phyloP scores from a whole-genome alignment of 2,797 vertebrate genomes.

The Phataginus tricuspis region DNA sequence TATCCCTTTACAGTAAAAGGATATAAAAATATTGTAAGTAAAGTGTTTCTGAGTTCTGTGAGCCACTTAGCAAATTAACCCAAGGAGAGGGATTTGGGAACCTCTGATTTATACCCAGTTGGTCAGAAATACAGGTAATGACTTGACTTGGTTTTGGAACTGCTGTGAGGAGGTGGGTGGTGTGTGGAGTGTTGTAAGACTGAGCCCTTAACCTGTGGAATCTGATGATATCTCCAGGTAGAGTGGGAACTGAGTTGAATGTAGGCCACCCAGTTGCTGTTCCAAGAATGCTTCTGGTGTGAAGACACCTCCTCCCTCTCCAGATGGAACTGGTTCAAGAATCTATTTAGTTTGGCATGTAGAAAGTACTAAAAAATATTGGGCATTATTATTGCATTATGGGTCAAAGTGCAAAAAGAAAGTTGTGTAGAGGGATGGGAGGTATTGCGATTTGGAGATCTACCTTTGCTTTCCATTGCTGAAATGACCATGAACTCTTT shows the following conservation, averaged over 20 bases:
- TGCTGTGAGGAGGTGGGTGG: background rate
- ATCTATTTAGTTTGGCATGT: background rate
- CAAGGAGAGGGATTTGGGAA: background rate
- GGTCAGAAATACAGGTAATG: background rate
- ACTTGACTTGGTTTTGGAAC: background rate
- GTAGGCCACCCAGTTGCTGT: background rate
- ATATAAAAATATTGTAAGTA: too few relatives aligned
- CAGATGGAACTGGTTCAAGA: background rate
- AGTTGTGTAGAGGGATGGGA: background rate
- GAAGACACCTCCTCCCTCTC: rapidly evolving
- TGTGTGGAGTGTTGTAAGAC: too few relatives aligned
- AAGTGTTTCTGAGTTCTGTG: background rate
- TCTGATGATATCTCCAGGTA: background rate
- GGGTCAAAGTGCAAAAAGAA: background rate
- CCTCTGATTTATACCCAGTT: background rate
- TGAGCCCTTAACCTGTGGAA: background rate
- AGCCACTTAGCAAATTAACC: background rate
- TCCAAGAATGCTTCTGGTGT: background rate
- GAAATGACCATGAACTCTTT: background rate
- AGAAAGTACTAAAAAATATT: background rate
- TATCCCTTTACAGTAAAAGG: background rate
- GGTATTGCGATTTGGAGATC: background rate
- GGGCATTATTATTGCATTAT: background rate
- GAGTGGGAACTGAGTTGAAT: background rate
- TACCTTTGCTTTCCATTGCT: background rate